These are phyloP conservation scores for Stenurella melanura DNA, from an alignment of 2,888 invertebrate genomes.

Conservation along the genomic window DNA sequence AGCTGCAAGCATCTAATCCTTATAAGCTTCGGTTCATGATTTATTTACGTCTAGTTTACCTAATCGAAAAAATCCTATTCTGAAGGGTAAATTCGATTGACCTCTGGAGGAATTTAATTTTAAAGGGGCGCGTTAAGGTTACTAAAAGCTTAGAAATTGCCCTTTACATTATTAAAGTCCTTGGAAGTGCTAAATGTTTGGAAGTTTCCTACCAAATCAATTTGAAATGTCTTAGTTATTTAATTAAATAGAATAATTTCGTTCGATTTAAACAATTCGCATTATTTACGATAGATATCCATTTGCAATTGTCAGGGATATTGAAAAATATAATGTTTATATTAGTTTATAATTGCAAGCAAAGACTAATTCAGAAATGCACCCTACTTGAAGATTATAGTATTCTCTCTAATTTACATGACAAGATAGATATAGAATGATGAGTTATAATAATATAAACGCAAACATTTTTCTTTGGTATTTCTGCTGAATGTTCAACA, in stretches of 20 bases:
- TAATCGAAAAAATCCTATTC: slow-evolving; percentile 37
- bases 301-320: too few relatives aligned
- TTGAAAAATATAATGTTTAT: too few relatives aligned
- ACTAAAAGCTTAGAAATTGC: slow-evolving; percentile 36
- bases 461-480: too few relatives aligned
- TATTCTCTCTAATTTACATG: too few relatives aligned
- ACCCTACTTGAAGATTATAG: too few relatives aligned
- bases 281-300: too few relatives aligned
- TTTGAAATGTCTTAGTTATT: slow-evolving; percentile 14
- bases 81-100: slow-evolving; percentile 41
- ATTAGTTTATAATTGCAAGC: too few relatives aligned
- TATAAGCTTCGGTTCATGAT: slow-evolving; percentile 1
- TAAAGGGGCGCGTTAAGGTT: slow-evolving; percentile 34
- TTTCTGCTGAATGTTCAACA: too few relatives aligned
- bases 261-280: background rate
- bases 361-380: too few relatives aligned
- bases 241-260: slow-evolving; percentile 4
- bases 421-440: too few relatives aligned
- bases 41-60: slow-evolving; percentile 29
- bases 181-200: slow-evolving; percentile 36
- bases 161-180: slow-evolving; percentile 35
- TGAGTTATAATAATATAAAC: too few relatives aligned
- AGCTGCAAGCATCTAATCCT: background rate
- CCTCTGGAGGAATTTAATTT: slow-evolving; percentile 46
- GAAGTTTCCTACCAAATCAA: slow-evolving; percentile 24